Conservation (phyloP, 1,140 invertebrate species). For the Procambarus clarkii region DNA sequence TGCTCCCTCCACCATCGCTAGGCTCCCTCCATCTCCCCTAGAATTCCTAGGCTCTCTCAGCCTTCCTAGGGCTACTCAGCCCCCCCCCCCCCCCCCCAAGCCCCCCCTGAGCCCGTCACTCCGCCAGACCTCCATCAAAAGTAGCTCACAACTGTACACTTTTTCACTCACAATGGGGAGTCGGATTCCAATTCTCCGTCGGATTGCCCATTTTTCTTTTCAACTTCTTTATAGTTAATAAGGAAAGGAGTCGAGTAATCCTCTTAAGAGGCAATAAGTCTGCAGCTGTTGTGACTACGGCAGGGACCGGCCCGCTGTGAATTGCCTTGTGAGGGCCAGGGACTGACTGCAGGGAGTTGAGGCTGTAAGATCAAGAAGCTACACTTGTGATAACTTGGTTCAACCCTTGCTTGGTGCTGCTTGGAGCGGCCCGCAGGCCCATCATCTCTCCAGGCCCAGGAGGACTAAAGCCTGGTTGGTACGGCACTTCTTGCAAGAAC, state of each 20-base stretch:
- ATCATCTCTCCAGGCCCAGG: too few species aligned
- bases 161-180: conserved; percentile 1
- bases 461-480: too few species aligned
- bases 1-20: too few species aligned
- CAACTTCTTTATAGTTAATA: conserved; percentile 5
- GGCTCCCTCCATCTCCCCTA: too few species aligned
- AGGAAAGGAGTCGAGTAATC: conserved; percentile 12
- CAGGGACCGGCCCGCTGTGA: not conserved
- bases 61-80: not conserved
- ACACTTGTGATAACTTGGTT: too few species aligned
- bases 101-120: not conserved
- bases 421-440: too few species aligned
- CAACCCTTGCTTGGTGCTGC: too few species aligned
- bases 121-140: conserved; percentile 6
- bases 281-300: not conserved
- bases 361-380: too few species aligned
- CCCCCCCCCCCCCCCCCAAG: not conserved
- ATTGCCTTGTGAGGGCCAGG: not conserved
- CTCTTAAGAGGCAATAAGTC: conserved; percentile 19
- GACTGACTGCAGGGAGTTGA: too few species aligned
- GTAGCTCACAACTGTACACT: not conserved
- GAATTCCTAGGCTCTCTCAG: too few species aligned
- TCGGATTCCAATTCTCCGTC: conserved; percentile 2
- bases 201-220: conserved; percentile 3
- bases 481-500: too few species aligned